Evolutionary conservation across 53 echinoderm and acorn worm genomes (phyloP).

Genomic region (Astropecten irregularis): DNA sequence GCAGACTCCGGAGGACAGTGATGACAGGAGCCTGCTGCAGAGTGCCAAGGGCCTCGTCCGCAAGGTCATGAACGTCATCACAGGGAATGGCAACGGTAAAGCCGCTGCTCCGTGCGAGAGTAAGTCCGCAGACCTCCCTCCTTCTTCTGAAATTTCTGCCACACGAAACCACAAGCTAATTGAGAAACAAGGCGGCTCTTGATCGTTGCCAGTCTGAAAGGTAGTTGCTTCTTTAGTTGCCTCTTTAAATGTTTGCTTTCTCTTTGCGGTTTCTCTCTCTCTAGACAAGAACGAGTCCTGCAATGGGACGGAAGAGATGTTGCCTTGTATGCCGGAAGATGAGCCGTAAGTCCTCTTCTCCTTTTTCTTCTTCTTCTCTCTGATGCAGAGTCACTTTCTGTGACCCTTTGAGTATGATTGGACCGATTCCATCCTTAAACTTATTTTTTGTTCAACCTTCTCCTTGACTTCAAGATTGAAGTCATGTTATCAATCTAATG

Average conservation of each 20-base stretch:
- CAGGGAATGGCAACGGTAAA: slow-evolving; percentile 3
- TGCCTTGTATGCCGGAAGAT: slow-evolving; percentile 60
- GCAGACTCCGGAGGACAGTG: slow-evolving; percentile 66
- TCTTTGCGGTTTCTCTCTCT: background rate
- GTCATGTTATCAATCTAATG: no score
- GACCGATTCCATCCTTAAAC: no score
- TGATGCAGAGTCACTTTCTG: no score
- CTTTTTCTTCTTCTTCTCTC: background rate
- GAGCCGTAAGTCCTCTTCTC: slow-evolving; percentile 68
- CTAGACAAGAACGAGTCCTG: slow-evolving; percentile 23
- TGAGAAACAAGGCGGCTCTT: no score
- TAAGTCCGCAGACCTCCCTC: background rate
- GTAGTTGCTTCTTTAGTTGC: no score
- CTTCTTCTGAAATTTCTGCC: no score
- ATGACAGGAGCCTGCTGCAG: slow-evolving; percentile 71
- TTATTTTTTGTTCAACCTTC: background rate
- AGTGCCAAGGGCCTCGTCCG: slow-evolving; percentile 81
- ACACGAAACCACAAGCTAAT: no score
- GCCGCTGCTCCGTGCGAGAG: slow-evolving; percentile 3
- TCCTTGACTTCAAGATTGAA: no score
- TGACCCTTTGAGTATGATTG: no score
- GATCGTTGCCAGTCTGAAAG: no score
- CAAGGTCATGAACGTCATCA: slow-evolving; percentile 47
- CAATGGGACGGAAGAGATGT: slow-evolving; percentile 6
- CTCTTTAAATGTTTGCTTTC: background rate